phyloP scores from a whole-genome alignment of 2,888 invertebrate genomes.

The Ditula angustiorana region DNA sequence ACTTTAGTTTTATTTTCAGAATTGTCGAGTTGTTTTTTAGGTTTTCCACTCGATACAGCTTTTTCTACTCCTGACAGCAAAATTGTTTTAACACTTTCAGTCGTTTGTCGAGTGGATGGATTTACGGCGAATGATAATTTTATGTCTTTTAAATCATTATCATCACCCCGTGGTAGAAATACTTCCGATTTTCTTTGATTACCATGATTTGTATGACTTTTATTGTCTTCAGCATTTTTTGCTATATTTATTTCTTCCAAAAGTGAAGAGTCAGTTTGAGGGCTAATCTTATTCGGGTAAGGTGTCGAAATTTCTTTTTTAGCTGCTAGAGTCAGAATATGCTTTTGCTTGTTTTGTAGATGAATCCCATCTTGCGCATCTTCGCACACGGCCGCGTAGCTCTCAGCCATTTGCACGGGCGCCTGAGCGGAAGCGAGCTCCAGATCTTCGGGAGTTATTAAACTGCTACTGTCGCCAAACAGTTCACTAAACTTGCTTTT shows the following conservation, averaged over 20 bases:
- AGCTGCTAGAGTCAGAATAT: neutral
- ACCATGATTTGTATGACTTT: slow-evolving; percentile 1
- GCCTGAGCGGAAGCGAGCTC: slow-evolving; percentile 53
- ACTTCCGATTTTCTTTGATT: slow-evolving; percentile 5
- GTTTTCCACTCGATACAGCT: neutral
- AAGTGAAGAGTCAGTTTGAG: neutral
- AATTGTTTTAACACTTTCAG: neutral
- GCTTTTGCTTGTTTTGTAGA: slow-evolving; percentile 39
- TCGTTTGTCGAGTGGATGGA: neutral
- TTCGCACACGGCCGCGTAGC: slow-evolving; percentile 64
- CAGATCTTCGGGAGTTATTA: slow-evolving; percentile 77
- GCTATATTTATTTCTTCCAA: neutral
- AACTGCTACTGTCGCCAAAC: slow-evolving; percentile 76
- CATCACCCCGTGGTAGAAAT: neutral
- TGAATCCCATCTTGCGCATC: slow-evolving; percentile 70
- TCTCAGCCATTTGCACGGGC: slow-evolving; percentile 41
- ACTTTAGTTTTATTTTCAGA: neutral
- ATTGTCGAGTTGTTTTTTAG: neutral
- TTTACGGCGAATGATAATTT: neutral
- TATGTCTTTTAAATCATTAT: neutral
- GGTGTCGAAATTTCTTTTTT: slow-evolving; percentile 7
- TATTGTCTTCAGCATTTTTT: slow-evolving; percentile 12
- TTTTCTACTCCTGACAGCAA: neutral
- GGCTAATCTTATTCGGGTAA: neutral
- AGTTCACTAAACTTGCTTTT: slow-evolving; percentile 66